A percentile compares a stretch with the other conserved stretches of the same genome.
Evolutionary conservation across 2,113 vertebrate species (phyloP).

Genomic region (Halcyon malimbica): DNA sequence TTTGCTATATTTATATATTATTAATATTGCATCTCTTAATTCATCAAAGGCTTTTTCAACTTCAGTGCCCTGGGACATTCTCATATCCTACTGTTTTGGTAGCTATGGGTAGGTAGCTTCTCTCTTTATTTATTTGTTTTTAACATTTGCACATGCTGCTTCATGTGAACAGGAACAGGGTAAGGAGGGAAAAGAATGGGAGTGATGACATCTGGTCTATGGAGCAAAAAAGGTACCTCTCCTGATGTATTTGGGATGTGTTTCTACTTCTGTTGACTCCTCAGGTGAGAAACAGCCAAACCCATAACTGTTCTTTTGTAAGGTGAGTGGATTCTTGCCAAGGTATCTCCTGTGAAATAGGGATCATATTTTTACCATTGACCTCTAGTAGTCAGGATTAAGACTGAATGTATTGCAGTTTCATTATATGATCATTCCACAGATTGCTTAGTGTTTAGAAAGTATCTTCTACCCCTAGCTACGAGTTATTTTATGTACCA

Average conservation of each 20-base stretch:
- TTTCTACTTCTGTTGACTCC: not conserved
- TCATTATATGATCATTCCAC: not conserved
- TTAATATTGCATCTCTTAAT: constrained; percentile 30
- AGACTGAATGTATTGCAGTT: not conserved
- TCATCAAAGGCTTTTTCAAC: constrained; percentile 48
- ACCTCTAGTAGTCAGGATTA: not conserved
- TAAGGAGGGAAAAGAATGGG: not conserved
- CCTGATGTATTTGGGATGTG: not conserved
- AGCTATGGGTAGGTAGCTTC: not conserved
- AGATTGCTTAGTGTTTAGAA: not conserved
- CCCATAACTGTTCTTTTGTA: not conserved
- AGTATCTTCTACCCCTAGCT: not conserved
- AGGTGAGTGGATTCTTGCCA: not conserved
- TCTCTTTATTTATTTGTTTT: not conserved
- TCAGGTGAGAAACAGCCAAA: not conserved
- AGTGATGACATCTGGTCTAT: not conserved
- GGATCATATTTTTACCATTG: not conserved
- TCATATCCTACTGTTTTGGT: not conserved
- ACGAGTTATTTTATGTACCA: not conserved
- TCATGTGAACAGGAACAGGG: not conserved
- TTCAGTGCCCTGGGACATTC: not conserved
- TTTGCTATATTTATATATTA: constrained; percentile 39
- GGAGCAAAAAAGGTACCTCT: not conserved
- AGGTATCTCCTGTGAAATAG: not conserved
- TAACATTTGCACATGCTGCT: not conserved